Evolutionary conservation across 2,113 vertebrate genomes (phyloP).

Genomic region (Podilymbus podiceps): DNA sequence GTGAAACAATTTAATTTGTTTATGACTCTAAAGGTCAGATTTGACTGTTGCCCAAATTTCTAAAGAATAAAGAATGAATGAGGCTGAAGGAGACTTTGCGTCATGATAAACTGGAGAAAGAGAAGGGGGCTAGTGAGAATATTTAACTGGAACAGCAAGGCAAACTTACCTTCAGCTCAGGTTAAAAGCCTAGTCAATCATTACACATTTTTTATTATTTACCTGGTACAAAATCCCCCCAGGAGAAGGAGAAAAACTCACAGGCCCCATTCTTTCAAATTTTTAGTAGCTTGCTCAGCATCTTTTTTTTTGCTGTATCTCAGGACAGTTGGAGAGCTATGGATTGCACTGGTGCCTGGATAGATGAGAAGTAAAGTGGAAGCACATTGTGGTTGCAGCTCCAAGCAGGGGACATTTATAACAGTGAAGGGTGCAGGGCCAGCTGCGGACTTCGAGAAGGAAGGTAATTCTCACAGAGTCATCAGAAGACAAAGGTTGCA

Average conservation of each 20-base stretch:
- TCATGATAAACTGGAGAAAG: conserved; percentile 8
- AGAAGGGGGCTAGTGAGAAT: conserved; percentile 19
- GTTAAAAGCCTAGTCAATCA: conserved; percentile 73
- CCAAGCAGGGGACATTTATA: neutral
- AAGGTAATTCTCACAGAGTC: conserved; percentile 75
- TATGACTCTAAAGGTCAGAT: conserved; percentile 59
- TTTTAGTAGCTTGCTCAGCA: neutral
- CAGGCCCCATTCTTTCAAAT: neutral
- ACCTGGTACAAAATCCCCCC: conserved; percentile 65
- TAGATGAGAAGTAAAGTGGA: neutral
- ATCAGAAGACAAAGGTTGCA: conserved; percentile 96
- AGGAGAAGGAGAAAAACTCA: conserved; percentile 1
- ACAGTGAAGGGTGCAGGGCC: conserved; percentile 22
- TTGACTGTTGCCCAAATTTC: conserved; percentile 43
- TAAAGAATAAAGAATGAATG: conserved; percentile 49
- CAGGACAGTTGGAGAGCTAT: neutral
- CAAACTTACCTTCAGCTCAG: conserved; percentile 58
- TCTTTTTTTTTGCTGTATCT: neutral
- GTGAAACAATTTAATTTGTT: conserved; percentile 59
- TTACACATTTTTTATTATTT: conserved; percentile 79
- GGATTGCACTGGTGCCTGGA: neutral
- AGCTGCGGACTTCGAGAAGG: conserved; percentile 48
- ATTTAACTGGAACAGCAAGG: conserved; percentile 60
- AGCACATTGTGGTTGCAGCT: neutral
- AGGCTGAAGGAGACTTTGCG: conserved; percentile 12